These are phyloP conservation scores for Aurelia sp. DNA, from an alignment of 30 jellyfish, hydroid and myxozoan genomes.

Conservation along the genomic window DNA sequence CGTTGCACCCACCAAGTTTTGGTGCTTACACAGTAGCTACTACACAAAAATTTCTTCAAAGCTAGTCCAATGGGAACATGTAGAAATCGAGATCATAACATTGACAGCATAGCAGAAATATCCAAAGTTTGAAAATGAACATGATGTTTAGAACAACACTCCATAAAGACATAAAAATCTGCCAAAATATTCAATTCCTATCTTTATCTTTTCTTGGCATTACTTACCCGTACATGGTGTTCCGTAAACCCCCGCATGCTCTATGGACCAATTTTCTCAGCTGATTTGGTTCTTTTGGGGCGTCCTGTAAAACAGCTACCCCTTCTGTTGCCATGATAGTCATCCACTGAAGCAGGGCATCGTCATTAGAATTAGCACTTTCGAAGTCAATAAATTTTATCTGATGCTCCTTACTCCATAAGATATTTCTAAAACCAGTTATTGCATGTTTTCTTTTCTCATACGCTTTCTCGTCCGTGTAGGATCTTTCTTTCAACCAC, in stretches of 20 bases:
- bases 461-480: background rate
- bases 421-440: background rate
- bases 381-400: constrained; percentile 22
- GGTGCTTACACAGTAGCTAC: too few species aligned
- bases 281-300: constrained; percentile 53
- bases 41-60: too few species aligned
- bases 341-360: constrained; percentile 34
- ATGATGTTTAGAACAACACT: too few species aligned
- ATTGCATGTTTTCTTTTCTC: constrained; percentile 2
- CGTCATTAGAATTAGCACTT: constrained; percentile 2
- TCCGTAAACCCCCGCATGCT: constrained; percentile 18
- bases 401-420: constrained; percentile 45
- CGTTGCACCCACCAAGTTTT: too few species aligned
- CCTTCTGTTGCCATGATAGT: constrained; percentile 47
- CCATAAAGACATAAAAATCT: too few species aligned
- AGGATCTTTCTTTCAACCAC: constrained; percentile 40
- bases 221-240: constrained; percentile 69
- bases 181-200: too few species aligned
- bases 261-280: constrained; percentile 19
- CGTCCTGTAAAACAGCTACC: constrained; percentile 6
- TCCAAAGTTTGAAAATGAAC: too few species aligned
- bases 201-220: too few species aligned
- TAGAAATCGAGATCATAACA: too few species aligned
- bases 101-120: too few species aligned
- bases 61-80: too few species aligned